Evolutionary conservation across 2,113 vertebrate genomes (phyloP).

Genomic region (Cinclus mexicanus): DNA sequence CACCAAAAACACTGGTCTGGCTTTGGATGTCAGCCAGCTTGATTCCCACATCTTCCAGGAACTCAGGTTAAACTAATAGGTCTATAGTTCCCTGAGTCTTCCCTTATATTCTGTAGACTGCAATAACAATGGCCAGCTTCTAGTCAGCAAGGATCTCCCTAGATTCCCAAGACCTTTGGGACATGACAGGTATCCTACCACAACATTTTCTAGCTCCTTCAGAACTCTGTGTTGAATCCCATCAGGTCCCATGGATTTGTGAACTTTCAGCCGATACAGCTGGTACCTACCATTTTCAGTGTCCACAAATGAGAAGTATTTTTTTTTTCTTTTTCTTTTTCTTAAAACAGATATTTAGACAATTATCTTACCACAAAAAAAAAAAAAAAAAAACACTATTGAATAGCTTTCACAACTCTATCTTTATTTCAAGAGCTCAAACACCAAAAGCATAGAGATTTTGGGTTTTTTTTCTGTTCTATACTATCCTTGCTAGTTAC

Average conservation of each 20-base stretch:
- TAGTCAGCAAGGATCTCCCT: not conserved
- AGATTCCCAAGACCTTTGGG: not conserved
- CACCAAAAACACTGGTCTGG: no score
- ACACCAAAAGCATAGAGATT: not conserved
- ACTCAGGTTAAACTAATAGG: not conserved
- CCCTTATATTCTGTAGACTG: not conserved
- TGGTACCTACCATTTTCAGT: not conserved
- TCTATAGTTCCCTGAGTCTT: not conserved
- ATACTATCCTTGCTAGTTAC: not conserved
- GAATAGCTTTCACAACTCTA: not conserved
- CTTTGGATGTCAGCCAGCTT: no score
- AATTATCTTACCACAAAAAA: not conserved
- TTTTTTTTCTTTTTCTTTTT: not conserved
- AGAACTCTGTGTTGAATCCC: not conserved
- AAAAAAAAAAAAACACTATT: not conserved
- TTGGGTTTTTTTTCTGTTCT: not conserved
- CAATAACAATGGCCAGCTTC: not conserved
- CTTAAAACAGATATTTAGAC: not conserved
- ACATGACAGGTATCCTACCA: fast-evolving
- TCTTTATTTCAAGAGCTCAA: not conserved
- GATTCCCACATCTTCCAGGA: not conserved
- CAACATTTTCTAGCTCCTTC: fast-evolving
- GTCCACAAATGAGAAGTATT: not conserved
- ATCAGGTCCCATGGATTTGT: not conserved
- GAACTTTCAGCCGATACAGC: not conserved